Conservation (phyloP, 1,140 invertebrate genomes). For the Drosophila pectinifera region DNA sequence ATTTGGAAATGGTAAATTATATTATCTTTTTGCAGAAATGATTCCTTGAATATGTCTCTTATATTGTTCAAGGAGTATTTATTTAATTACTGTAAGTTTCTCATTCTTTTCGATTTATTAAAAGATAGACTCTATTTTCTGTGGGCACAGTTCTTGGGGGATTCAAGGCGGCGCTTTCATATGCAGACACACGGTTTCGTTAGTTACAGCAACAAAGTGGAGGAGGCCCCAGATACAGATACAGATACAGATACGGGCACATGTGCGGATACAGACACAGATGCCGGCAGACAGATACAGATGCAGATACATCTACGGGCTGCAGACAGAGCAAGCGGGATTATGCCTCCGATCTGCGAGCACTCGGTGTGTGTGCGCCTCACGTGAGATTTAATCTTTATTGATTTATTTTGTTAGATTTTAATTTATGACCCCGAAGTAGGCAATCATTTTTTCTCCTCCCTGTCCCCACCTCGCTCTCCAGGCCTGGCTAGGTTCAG, state of each 20-base stretch:
- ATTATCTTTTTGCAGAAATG: too few species aligned
- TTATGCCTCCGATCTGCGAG: slow-evolving; percentile 63
- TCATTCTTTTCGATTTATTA: background rate
- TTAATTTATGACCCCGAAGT: slow-evolving; percentile 81
- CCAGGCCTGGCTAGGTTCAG: background rate
- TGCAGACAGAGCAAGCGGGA: slow-evolving; percentile 65
- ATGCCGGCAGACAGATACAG: slow-evolving; percentile 32
- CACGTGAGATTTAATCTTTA: slow-evolving; percentile 83
- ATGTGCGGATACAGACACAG: slow-evolving; percentile 32
- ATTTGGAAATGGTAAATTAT: too few species aligned
- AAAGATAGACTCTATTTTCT: background rate
- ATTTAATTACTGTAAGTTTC: too few species aligned
- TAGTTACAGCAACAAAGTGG: slow-evolving; percentile 70
- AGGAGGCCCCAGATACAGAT: slow-evolving; percentile 62
- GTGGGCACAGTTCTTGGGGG: slow-evolving; percentile 5
- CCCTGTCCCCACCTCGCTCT: background rate
- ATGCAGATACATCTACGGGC: slow-evolving; percentile 17
- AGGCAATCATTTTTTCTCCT: slow-evolving; percentile 75
- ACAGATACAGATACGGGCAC: slow-evolving; percentile 50
- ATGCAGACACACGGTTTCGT: slow-evolving; percentile 74
- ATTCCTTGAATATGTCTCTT: too few species aligned
- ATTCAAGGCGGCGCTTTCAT: slow-evolving; percentile 67
- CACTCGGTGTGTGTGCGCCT: slow-evolving; percentile 40
- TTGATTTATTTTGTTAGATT: slow-evolving; percentile 84
- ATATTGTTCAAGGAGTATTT: too few species aligned